phyloP scores from a whole-genome alignment of 30 jellyfish, hydroid and myxozoan species.

The Sanderia malayensis region DNA sequence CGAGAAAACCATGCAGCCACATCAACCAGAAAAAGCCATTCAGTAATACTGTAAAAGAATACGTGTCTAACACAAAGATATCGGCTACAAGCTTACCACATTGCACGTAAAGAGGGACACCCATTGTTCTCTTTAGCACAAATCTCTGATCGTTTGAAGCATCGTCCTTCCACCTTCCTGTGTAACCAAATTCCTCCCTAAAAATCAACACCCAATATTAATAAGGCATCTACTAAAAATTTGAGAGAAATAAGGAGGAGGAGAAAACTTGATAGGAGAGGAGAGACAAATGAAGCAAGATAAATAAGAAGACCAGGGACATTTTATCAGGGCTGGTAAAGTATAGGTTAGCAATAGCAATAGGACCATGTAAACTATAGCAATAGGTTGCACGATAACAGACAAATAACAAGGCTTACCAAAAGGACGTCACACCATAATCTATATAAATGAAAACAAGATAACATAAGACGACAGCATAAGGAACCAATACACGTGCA shows the following conservation, averaged over 20 bases:
- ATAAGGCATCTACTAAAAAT: too few species aligned
- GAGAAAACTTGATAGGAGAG: too few species aligned
- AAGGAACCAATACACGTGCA: too few species aligned
- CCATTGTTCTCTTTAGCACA: constrained; percentile 77
- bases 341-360: too few species aligned
- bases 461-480: too few species aligned
- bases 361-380: too few species aligned
- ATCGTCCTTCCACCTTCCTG: constrained; percentile 82
- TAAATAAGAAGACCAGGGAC: neutral
- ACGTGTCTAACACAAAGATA: neutral
- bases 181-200: constrained; percentile 92
- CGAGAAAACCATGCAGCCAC: too few species aligned
- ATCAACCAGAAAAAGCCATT: neutral
- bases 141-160: constrained; percentile 70
- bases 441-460: constrained; percentile 16
- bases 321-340: neutral
- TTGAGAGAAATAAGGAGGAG: too few species aligned
- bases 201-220: too few species aligned
- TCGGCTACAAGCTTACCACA: constrained; percentile 54
- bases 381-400: too few species aligned
- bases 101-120: constrained; percentile 77
- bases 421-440: constrained; percentile 45
- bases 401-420: constrained; percentile 30
- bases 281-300: neutral
- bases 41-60: neutral